Base-by-base conservation (phyloP, 2,113 vertebrate genomes). In the Synodontis membranacea region DNA sequence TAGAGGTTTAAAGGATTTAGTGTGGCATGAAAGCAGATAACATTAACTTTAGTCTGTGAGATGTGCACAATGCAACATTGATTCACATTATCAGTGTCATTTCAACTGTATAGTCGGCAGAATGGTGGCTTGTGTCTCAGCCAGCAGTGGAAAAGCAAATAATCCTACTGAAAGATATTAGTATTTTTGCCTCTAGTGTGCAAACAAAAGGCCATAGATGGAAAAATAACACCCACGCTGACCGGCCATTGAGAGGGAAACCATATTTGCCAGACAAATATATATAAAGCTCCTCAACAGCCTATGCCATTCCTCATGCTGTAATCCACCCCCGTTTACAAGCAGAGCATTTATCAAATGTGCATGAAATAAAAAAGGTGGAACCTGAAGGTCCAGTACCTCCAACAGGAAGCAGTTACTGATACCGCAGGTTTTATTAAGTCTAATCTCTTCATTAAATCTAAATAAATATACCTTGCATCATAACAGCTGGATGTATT, bases 61-160 rank as follows among this genome's bases (percentile, higher is more conserved):
- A 70, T 86, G 23, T 58, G 74, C 11, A 80, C 2, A 84, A 84
- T 28, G 58, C 15, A 68, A 34, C 7, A 78, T 62, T 48, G 58
- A 74, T 74, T 74, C 25, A 84, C 34, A 84, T 62, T 34, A 50
- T 19, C 46, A 21, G 52, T 75, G 25, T 62, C 14, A 60, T 64
- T 56, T 58, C 34, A 15, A 44, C 23, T 39, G 23, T 6, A 28
- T 39, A 54, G 46, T 23, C 31, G 19, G 60, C 37, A 46, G 46
- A 83, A 82, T 83, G 76, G 86, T 56, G 58, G 9, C 81, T 44
- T 28, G 48, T 52, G 4, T 56, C 42, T 82, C 9, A 74, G 64
- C 7, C 50, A 64, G 52, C 48, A 84, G 34, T 75, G 19, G 83
- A 74, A 88, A 74, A 85, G 76, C 70, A 88, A 82, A 87, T 66